These are phyloP conservation scores for Campaea margaritaria DNA, from an alignment of 2,888 invertebrate genomes.

Conservation along the genomic window DNA sequence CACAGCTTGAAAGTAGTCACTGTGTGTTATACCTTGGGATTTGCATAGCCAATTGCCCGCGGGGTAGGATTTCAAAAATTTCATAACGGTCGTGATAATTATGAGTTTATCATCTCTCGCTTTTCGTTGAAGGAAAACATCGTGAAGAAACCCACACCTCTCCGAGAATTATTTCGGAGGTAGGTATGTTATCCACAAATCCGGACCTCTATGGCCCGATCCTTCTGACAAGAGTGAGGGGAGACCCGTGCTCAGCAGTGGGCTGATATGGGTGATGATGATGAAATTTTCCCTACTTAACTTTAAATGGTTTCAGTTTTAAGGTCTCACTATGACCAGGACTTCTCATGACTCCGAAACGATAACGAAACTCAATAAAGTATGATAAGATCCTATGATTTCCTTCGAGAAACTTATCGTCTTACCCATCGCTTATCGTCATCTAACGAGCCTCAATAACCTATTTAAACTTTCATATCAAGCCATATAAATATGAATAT, in stretches of 20 bases:
- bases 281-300: no score
- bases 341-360: background rate
- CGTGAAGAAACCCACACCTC: no score
- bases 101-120: background rate
- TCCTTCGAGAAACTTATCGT: constrained; percentile 27
- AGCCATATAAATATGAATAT: constrained; percentile 56
- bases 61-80: constrained; percentile 14
- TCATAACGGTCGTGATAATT: constrained; percentile 7
- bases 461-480: constrained; percentile 44
- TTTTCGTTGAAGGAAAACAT: no score
- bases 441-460: constrained; percentile 63
- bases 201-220: no score
- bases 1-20: no score
- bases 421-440: constrained; percentile 34
- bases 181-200: no score
- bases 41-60: constrained; percentile 17
- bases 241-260: background rate
- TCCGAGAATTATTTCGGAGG: no score
- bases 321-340: no score
- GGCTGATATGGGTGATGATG: no score
- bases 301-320: no score
- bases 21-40: constrained; percentile 11
- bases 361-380: background rate
- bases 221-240: no score
- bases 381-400: background rate